A percentile compares a stretch with the other conserved stretches of the same genome.
Conservation (phyloP, 1,140 invertebrate genomes). For the Drosophila eugracilis region DNA sequence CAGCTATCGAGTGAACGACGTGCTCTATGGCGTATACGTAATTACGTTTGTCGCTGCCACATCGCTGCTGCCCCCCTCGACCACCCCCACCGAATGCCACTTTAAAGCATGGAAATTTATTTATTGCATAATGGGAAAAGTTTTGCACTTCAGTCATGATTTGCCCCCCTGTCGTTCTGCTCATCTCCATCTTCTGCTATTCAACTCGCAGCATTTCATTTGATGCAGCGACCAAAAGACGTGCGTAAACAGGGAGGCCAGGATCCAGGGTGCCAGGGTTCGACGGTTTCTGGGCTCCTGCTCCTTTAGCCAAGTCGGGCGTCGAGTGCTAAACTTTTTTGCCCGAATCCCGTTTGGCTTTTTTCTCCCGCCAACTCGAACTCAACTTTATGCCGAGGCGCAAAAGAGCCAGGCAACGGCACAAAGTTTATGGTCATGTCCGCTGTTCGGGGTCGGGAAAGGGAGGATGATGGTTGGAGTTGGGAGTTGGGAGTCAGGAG, state of each 20-base stretch:
- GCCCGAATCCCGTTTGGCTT: conserved; percentile 36
- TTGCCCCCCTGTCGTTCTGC: conserved; percentile 26
- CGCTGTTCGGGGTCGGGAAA: conserved; percentile 8
- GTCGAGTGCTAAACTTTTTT: conserved; percentile 63
- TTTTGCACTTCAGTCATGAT: conserved; percentile 78
- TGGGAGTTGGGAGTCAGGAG: neutral
- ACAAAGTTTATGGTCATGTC: conserved; percentile 57
- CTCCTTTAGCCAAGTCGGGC: conserved; percentile 16
- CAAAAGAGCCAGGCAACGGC: too few relatives aligned
- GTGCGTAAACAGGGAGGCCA: conserved; percentile 49
- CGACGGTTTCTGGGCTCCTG: too few relatives aligned
- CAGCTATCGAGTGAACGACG: neutral
- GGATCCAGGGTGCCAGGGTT: neutral
- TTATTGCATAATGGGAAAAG: conserved; percentile 83
- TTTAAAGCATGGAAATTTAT: conserved; percentile 78
- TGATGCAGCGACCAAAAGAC: conserved; percentile 73
- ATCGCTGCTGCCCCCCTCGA: neutral
- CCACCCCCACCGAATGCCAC: conserved; percentile 27
- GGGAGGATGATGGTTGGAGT: too few relatives aligned
- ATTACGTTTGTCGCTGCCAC: conserved; percentile 38
- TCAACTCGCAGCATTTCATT: conserved; percentile 62
- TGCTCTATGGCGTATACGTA: conserved; percentile 43
- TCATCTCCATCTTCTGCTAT: conserved; percentile 38
- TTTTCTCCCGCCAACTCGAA: conserved; percentile 24
- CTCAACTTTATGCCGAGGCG: conserved; percentile 49